Conservation (phyloP, 2,113 vertebrate genomes). For the Heterocephalus glaber region DNA sequence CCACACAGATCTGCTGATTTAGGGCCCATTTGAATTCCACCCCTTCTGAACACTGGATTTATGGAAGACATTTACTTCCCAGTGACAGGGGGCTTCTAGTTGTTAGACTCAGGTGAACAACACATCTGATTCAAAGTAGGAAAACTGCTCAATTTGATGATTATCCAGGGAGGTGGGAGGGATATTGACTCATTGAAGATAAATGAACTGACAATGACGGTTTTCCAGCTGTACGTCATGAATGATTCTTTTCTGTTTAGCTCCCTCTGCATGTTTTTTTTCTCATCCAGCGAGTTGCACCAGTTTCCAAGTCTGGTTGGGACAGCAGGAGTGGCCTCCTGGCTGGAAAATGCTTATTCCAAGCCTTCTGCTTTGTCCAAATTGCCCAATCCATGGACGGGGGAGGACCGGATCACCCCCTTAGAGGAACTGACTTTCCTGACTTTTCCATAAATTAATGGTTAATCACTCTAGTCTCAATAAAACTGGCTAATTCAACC, state of each 20-base stretch:
- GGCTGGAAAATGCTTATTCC: conserved; percentile 12
- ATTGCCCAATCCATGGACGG: neutral
- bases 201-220: neutral
- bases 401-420: neutral
- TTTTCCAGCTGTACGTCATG: neutral
- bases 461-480: conserved; percentile 54
- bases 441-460: conserved; percentile 54
- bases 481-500: conserved; percentile 53
- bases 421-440: neutral
- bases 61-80: neutral
- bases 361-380: neutral
- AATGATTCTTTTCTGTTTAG: conserved; percentile 14
- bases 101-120: conserved; percentile 1
- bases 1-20: neutral
- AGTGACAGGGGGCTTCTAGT: conserved; percentile 23
- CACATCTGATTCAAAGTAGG: neutral
- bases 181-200: conserved; percentile 2
- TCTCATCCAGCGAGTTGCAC: conserved; percentile 33
- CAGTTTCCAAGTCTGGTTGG: conserved; percentile 35
- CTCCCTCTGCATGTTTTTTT: neutral
- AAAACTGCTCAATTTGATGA: conserved; percentile 30
- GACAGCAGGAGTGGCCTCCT: neutral
- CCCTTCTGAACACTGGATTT: neutral
- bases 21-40: neutral
- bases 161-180: neutral